Base-by-base conservation (phyloP, 2,113 vertebrate species). In the Ceratotherium simum region DNA sequence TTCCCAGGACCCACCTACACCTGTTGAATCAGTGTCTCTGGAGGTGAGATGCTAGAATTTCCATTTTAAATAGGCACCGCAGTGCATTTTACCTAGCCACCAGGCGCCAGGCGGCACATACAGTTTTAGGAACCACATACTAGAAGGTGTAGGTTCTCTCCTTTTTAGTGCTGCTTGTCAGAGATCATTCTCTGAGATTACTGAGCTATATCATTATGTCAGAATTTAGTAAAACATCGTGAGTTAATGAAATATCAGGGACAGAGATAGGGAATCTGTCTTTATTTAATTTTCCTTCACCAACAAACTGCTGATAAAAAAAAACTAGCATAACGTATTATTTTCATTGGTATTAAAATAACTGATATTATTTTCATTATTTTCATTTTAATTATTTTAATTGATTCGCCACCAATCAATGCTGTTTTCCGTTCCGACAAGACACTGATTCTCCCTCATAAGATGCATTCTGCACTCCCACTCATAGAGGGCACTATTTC, bases 401-500 rank as follows among this genome's bases (percentile, higher is more conserved):
- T 54, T 54, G 51, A 54, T 54, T 54, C 2, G 72, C 27, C 36
- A 88, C 1, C 4, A 54, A 76, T 56, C 58, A 73, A 23, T 11
- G 48, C 7, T 29, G n/a, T 76, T 90, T 69, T 78, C 16, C 29
- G 39, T 82, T 78, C 46, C 23, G 92, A 36, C 6, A 67, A 65
- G 9, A 27, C 3, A 31, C 7, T 16, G 42, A 21, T 79, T 84
- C 33, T 67, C 92, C 39, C 39, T 92, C 56, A 81, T 96, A 58
- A 82, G 33, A 82, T 62, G 78, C 78, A 76, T 83, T 96, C 25
- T 86, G 17, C 17, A 69, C 9, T 94, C 8, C n/a, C 39, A 76
- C 58, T n/a, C 73, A 97, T 4, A 96, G 96, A 97, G 89, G 96
- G 89, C 64, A 12, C 54, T 93, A 4, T 76, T 91, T 93, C 95